Base-by-base conservation (phyloP, 2,888 invertebrate species). In the Agonopterix alstromeriana region DNA sequence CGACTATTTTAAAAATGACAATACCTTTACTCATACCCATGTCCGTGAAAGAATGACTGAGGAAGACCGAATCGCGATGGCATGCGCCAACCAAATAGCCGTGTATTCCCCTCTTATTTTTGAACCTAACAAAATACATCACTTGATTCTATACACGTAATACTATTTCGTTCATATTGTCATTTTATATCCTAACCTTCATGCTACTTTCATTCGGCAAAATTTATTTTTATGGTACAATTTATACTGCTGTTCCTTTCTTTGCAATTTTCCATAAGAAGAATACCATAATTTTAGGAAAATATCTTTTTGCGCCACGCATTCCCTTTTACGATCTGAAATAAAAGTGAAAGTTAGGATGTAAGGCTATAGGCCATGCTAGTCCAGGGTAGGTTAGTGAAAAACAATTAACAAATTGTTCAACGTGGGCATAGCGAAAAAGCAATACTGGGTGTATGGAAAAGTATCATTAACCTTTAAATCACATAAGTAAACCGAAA, bases 71-170 rank as follows among this genome's bases (percentile, higher is more conserved):
- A 27, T 27, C 27, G 27, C 27, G 27, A 27, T 27, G 27, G 27
- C 27, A 27, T 27, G 27, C 42, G n/a, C 5, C 2, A 38, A 38
- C 38, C 4, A 38, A 38, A 27, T 27, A 27, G 27, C 35, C 44
- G 40, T 48, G 17, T 45, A 27, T 42, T 45, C 12, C 10, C 38
- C 10, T 61, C 65, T 70, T 68, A 71, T 69, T 73, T 72, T 72
- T 60, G 67, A 70, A 70, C 70, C 70, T 76, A 73, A 77, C 76
- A 76, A 76, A 73, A 69, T 51, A 48, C 71, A 67, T 63, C 58
- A 56, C 58, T 59, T 70, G 67, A 79, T 78, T 76, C 79, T 46
- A 61, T 67, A 65, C 79, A 77, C 79, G 77, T 77, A 77, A 67
- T 63, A 63, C 61, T 57, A 63, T 69, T 71, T 67, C 70, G 62